phyloP scores from a whole-genome alignment of 2,113 vertebrate genomes.

The Aepyceros melampus region DNA sequence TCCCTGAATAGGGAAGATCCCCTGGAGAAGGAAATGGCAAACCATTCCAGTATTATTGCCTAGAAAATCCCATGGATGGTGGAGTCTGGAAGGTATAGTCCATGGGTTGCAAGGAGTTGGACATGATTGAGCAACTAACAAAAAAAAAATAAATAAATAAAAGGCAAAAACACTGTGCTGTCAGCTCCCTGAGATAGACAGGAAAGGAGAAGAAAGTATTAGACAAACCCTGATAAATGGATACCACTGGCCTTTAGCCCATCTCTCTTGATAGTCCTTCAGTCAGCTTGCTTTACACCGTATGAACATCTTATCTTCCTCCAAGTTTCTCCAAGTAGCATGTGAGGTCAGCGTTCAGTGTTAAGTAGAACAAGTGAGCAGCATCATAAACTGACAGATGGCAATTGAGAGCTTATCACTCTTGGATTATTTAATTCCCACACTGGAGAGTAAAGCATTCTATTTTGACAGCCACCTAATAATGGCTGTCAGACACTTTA shows the following conservation, averaged over 20 bases:
- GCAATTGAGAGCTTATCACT: constrained; percentile 54
- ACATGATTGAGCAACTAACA: neutral
- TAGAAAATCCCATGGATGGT: neutral
- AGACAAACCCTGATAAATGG: constrained; percentile 19
- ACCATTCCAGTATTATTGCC: neutral
- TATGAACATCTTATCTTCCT: constrained; percentile 43
- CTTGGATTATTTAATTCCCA: constrained; percentile 53
- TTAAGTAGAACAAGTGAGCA: constrained; percentile 42
- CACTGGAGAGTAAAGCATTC: constrained; percentile 5
- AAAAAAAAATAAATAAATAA: neutral
- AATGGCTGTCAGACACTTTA: constrained; percentile 30
- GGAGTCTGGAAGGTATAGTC: neutral
- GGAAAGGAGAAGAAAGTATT: neutral
- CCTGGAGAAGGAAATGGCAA: neutral
- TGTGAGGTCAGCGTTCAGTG: constrained; percentile 18
- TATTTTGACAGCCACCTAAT: constrained; percentile 50
- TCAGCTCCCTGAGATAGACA: neutral
- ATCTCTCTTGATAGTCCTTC: neutral
- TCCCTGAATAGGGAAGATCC: neutral
- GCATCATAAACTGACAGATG: constrained; percentile 47
- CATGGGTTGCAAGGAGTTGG: neutral
- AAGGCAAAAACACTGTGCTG: neutral
- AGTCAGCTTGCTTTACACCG: constrained; percentile 37
- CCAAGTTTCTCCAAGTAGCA: constrained; percentile 25
- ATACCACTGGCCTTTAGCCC: constrained; percentile 14